phyloP scores from a whole-genome alignment of 2,113 vertebrate genomes.

The Grammomys dolichurus region DNA sequence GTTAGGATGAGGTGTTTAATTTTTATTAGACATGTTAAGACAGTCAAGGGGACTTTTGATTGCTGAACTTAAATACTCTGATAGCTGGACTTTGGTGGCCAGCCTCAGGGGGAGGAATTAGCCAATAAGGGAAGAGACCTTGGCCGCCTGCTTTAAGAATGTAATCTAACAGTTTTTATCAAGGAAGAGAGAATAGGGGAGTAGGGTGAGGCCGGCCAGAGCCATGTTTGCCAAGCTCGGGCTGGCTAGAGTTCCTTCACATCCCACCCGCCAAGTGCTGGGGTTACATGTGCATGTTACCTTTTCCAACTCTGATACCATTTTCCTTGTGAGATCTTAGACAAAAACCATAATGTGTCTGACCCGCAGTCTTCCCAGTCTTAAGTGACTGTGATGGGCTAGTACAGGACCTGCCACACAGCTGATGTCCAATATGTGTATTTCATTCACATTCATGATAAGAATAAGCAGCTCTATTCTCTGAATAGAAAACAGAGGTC shows the following conservation, averaged over 20 bases:
- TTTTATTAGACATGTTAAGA: background rate
- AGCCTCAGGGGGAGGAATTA: background rate
- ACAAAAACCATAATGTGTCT: background rate
- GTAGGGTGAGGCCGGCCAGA: background rate
- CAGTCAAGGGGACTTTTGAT: background rate
- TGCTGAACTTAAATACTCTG: background rate
- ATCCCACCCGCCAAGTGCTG: background rate
- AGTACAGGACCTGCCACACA: background rate
- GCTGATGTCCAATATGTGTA: background rate
- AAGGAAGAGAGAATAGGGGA: background rate
- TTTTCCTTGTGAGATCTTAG: background rate
- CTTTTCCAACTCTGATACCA: no score
- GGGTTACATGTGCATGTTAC: no score
- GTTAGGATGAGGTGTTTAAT: background rate
- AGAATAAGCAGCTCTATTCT: slow-evolving; percentile 37
- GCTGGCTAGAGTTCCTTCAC: background rate
- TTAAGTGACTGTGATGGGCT: background rate
- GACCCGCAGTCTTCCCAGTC: background rate
- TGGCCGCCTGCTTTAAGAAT: background rate
- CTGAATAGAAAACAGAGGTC: background rate
- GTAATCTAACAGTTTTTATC: background rate
- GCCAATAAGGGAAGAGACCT: background rate
- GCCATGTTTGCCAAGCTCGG: background rate
- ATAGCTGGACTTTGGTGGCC: background rate
- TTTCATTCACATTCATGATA: background rate